These are phyloP conservation scores for Ditylenchus weischeri DNA, from an alignment of 2,888 invertebrate genomes.

Conservation along the genomic window DNA sequence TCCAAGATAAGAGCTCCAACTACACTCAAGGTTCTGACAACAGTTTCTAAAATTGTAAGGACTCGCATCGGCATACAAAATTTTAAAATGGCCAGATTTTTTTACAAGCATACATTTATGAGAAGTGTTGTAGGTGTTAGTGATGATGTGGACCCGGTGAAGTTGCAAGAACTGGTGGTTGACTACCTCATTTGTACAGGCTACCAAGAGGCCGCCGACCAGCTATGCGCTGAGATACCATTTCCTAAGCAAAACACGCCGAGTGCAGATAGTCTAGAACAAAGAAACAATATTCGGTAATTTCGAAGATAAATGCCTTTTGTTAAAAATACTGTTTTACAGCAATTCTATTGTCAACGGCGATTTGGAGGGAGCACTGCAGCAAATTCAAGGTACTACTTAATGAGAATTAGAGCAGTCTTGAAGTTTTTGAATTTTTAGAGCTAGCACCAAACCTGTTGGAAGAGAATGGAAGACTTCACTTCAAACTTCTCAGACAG, in stretches of 20 bases:
- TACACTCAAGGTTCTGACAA: no score
- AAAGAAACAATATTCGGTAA: conserved; percentile 29
- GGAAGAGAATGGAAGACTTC: conserved; percentile 89
- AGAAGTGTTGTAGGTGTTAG: neutral
- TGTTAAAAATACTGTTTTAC: neutral
- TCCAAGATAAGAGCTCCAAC: no score
- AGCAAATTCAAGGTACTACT: conserved; percentile 72
- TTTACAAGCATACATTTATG: no score
- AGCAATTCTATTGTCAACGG: conserved; percentile 32
- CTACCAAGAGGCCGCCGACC: conserved; percentile 72
- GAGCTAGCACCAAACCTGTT: conserved; percentile 87
- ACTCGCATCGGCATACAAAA: no score
- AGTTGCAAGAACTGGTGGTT: conserved; percentile 94
- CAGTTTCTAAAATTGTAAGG: no score
- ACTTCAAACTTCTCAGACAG: conserved; percentile 81
- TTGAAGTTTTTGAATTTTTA: neutral
- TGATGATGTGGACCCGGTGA: conserved; percentile 24
- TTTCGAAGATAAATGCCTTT: no score
- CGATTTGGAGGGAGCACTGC: conserved; percentile 61
- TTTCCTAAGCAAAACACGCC: conserved; percentile 10
- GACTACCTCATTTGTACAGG: conserved; percentile 87
- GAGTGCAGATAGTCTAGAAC: conserved; percentile 28
- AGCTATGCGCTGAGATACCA: conserved; percentile 25
- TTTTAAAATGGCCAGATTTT: no score
- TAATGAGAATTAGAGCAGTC: no score